Base-by-base conservation (phyloP, 2,888 invertebrate genomes). In the Dastarcus helophoroides region DNA sequence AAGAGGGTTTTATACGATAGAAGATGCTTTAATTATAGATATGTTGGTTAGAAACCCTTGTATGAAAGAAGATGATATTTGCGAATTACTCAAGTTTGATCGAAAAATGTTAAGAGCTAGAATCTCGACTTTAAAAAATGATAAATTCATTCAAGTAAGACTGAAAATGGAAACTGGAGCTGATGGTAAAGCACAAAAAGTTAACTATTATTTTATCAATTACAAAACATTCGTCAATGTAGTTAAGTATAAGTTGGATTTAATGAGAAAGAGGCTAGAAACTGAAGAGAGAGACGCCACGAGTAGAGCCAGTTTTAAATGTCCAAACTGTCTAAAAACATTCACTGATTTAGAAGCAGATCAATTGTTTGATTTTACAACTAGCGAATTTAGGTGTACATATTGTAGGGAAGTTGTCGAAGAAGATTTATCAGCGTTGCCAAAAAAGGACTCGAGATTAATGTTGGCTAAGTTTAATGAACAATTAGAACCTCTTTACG, bases 221-320 rank as follows among this genome's bases (percentile, higher is more conserved):
- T 95, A 94, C 62, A 90, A 90, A 68, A 84, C 83, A 21, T 94
- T 94, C 63, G 94, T 95, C 3, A 95, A 95, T 66, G 91, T 95
- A 8, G 88, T 95, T 1, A 95, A 94, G 62, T 97, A 95, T 63
- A 95, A 95, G 65, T 63, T 97, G 54, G 94, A 95, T 64, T 72
- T 91, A 53, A 93, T 95, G 84, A 73, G 91, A 34, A 86, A 91
- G 54, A 79, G 91, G 45, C 80, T 97, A 73, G 95, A 95, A 60
- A 89, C 88, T 0, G 91, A 91, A 55, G 94, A 94, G 56, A 69
- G 93, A 28, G 90, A 94, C 62, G 89, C 89, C 0, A 94, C 93
- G 0, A 90, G 89, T 56, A 72, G 94, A 39, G 89, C 94, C 13
- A 93, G 94, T 54, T 97, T 95, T 59, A 88, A 88, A 54, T 95